Evolutionary conservation across 2,797 vertebrate genomes (phyloP).

Genomic region (Philypnodon macrostomus): DNA sequence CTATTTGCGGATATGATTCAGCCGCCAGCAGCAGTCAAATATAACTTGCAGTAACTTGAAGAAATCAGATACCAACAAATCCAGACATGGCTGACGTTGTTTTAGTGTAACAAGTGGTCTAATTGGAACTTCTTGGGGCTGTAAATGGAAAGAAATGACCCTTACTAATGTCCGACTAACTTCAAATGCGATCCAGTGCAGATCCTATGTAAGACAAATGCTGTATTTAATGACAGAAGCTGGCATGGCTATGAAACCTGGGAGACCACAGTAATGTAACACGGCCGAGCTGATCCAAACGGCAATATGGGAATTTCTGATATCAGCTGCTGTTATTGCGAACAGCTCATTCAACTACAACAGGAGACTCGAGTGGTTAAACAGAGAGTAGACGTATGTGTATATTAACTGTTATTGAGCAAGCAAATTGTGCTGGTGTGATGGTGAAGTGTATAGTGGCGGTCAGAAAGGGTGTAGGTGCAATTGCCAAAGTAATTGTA

Average conservation of each 20-base stretch:
- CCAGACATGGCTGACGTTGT: constrained; percentile 34
- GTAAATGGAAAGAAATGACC: background rate
- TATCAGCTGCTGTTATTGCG: background rate
- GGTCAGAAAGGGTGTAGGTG: too few relatives aligned
- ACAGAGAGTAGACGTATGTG: too few relatives aligned
- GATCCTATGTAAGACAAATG: background rate
- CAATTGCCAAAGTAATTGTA: too few relatives aligned
- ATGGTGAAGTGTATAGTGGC: too few relatives aligned
- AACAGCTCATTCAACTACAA: background rate
- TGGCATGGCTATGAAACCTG: background rate
- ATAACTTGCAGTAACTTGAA: constrained; percentile 39
- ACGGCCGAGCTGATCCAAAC: background rate
- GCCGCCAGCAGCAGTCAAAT: constrained; percentile 41
- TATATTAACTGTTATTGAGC: too few relatives aligned
- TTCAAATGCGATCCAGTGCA: background rate
- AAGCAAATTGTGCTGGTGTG: too few relatives aligned
- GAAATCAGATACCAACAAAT: constrained; percentile 18
- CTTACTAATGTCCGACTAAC: background rate
- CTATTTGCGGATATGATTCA: constrained; percentile 34
- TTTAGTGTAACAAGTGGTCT: background rate
- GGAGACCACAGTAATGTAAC: constrained; percentile 1
- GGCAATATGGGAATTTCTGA: constrained; percentile 1
- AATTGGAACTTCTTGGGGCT: background rate
- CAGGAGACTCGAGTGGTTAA: background rate
- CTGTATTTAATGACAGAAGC: background rate